These are phyloP conservation scores for Notothenia rossii DNA, from an alignment of 2,113 vertebrate genomes.

Conservation along the genomic window DNA sequence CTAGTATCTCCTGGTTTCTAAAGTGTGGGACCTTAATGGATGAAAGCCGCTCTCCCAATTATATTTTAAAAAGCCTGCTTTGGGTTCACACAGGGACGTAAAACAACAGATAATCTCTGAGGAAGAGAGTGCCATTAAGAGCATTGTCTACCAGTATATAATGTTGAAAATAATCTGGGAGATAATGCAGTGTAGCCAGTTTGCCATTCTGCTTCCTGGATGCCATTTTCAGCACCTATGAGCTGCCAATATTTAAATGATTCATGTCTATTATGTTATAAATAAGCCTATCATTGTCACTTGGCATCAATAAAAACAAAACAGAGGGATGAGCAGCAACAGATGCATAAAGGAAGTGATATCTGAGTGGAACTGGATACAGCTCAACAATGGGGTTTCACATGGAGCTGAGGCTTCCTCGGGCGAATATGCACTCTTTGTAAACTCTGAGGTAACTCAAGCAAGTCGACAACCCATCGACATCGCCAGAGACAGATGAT, in stretches of 20 bases:
- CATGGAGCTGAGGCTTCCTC: slow-evolving; percentile 30
- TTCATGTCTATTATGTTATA: slow-evolving; percentile 38
- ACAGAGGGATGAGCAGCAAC: slow-evolving; percentile 25
- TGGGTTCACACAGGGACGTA: too few species aligned
- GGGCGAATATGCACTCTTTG: slow-evolving; percentile 44
- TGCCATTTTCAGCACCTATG: slow-evolving; percentile 13
- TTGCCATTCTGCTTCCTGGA: slow-evolving; percentile 4
- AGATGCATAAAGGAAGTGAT: slow-evolving; percentile 30
- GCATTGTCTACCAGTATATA: too few species aligned
- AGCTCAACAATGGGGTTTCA: slow-evolving; percentile 47
- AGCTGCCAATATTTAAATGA: slow-evolving; percentile 33
- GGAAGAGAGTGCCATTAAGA: too few species aligned
- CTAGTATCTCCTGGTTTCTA: too few species aligned
- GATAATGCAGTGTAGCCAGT: too few species aligned
- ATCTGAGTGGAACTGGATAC: slow-evolving; percentile 35
- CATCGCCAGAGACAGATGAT: slow-evolving; percentile 50
- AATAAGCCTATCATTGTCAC: slow-evolving; percentile 42
- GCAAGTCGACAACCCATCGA: slow-evolving; percentile 36
- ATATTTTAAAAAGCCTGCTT: too few species aligned
- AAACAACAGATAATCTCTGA: too few species aligned
- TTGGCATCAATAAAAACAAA: slow-evolving; percentile 26
- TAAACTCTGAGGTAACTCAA: slow-evolving; percentile 58
- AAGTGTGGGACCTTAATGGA: too few species aligned
- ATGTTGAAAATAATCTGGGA: too few species aligned
- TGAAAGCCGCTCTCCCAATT: too few species aligned